Evolutionary conservation across 2,888 invertebrate genomes (phyloP), one percentile per base, ranked within the genome.

Genomic region (Bellardia pandia): DNA sequence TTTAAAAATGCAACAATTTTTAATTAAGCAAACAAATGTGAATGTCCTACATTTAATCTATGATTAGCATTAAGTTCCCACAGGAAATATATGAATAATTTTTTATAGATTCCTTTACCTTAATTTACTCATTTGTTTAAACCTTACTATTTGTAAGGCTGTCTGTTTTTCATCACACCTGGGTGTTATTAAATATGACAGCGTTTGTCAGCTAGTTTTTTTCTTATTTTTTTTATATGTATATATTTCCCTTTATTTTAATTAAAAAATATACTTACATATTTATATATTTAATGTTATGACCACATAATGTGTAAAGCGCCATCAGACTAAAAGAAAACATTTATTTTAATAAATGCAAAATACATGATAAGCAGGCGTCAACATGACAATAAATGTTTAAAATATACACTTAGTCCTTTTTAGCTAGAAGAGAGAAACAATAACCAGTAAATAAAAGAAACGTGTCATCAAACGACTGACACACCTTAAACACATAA

Each of bases 311-410:
- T 71, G 5, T 16, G 48, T 56, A 58, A 76, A 84, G 84, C 79
- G 79, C 79, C 79, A 80, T 56, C 45, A 71, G 76, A 58, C 64
- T 71, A 60, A 74, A 30, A 33, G 62, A 66, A 53, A 71, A 16
- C 33, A 77, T 74, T 48, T 58, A 66, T 79, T 86, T 79, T 83
- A 86, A 86, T 86, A 80, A 80, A 86, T 86, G 76, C 76, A 86
- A 86, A 86, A 72, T 83, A 80, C 84, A 79, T 86, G 84, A 84
- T 76, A 84, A 84, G 42, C 79, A 84, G 86, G 84, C 86, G 86
- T 80, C 86, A 84, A 84, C 83, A 84, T 80, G 80, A 80, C 79
- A 83, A 86, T 86, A 86, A 84, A 80, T 80, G 84, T 86, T 86
- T 62, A 37, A 76, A 64, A 64, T 30, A 53, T 60, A 42, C 9